Conservation (phyloP, 2,888 invertebrate species). For the Eurytoma californica region DNA sequence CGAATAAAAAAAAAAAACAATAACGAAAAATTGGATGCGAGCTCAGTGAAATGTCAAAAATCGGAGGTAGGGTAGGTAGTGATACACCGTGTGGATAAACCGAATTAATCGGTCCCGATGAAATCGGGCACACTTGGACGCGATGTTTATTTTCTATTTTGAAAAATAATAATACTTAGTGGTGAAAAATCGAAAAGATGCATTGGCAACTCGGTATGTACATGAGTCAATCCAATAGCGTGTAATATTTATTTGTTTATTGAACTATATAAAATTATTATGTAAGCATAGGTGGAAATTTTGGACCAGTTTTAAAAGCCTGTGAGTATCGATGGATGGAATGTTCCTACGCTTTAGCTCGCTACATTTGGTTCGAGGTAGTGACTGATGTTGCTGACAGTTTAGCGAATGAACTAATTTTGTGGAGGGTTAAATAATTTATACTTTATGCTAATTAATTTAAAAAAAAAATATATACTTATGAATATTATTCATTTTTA, state of each 20-base stretch:
- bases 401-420: constrained; percentile 63
- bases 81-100: too few species aligned
- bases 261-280: constrained; percentile 6
- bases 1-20: constrained; percentile 13
- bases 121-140: constrained; percentile 10
- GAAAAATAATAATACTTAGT: constrained; percentile 34
- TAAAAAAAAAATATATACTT: background rate
- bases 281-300: constrained; percentile 66
- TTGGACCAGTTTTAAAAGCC: constrained; percentile 64
- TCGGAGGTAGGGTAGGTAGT: background rate
- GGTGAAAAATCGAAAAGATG: constrained; percentile 59
- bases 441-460: constrained; percentile 13
- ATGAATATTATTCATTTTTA: constrained; percentile 43
- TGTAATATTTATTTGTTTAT: constrained; percentile 3
- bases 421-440: constrained; percentile 64
- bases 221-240: background rate
- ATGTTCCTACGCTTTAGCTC: constrained; percentile 64
- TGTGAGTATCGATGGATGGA: constrained; percentile 66
- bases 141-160: constrained; percentile 18
- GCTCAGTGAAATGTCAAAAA: constrained; percentile 12
- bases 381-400: constrained; percentile 70
- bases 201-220: constrained; percentile 67
- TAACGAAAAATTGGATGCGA: background rate
- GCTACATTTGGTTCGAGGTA: constrained; percentile 70
- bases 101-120: constrained; percentile 13